These are phyloP conservation scores for Ceratitis capitata DNA, from an alignment of 1,140 invertebrate species.

Conservation along the genomic window DNA sequence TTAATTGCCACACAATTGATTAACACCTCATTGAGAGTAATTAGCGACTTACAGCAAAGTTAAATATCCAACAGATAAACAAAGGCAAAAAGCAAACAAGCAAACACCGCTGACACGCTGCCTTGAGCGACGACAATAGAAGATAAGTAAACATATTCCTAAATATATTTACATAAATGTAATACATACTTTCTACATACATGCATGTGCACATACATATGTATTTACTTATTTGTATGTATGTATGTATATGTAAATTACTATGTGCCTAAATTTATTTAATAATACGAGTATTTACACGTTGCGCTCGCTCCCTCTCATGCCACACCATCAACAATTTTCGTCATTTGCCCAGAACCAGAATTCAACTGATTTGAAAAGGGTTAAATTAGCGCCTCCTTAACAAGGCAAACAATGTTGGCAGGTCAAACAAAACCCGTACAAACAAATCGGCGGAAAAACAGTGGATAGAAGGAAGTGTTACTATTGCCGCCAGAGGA, in stretches of 20 bases:
- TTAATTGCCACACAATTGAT: conserved; percentile 13
- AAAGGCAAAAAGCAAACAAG: background rate
- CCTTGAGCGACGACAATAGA: background rate
- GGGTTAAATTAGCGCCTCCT: conserved; percentile 31
- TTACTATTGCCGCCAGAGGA: background rate
- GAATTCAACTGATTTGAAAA: background rate
- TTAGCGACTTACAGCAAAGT: background rate
- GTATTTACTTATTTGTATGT: too few species aligned
- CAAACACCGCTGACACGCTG: background rate
- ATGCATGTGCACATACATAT: too few species aligned
- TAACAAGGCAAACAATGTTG: background rate
- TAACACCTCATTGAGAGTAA: conserved; percentile 32
- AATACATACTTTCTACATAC: background rate
- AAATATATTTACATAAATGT: background rate
- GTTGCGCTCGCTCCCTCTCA: too few species aligned
- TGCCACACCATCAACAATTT: too few species aligned
- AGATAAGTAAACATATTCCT: background rate
- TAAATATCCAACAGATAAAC: background rate
- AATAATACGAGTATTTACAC: background rate
- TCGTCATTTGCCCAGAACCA: background rate
- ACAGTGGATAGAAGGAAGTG: background rate
- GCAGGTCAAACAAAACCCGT: conserved; percentile 10
- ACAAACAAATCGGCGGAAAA: background rate
- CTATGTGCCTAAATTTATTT: too few species aligned
- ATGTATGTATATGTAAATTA: too few species aligned